These are phyloP conservation scores for Pteria penguin DNA, from an alignment of 2,888 invertebrate species.

Conservation along the genomic window DNA sequence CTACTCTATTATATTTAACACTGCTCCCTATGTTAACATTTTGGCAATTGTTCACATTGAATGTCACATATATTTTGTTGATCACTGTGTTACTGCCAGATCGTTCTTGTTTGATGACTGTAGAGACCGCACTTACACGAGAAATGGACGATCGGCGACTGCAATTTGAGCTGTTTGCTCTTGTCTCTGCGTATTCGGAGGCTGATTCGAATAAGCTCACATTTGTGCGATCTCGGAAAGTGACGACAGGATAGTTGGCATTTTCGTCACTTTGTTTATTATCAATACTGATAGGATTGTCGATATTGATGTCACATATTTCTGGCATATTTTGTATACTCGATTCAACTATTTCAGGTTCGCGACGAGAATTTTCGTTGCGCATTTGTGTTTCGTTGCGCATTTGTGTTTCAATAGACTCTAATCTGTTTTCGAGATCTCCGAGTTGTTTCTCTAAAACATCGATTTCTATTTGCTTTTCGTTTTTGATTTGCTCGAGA, in stretches of 20 bases:
- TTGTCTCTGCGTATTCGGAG: background rate
- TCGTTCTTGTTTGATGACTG: background rate
- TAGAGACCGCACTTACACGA: background rate
- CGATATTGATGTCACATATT: background rate
- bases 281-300: background rate
- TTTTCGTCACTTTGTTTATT: background rate
- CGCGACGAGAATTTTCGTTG: too few species aligned
- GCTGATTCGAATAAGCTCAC: background rate
- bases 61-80: background rate
- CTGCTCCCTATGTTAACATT: background rate
- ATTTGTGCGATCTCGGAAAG: background rate
- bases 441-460: background rate
- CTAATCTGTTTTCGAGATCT: background rate
- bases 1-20: background rate
- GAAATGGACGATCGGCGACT: background rate
- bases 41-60: background rate
- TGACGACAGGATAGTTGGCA: background rate
- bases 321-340: background rate
- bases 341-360: too few species aligned
- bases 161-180: background rate
- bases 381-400: background rate
- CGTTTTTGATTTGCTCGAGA: background rate
- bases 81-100: background rate
- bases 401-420: background rate
- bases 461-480: background rate